Evolutionary conservation across 2,888 invertebrate species (phyloP).

Genomic region (Xestia rhomboidea): DNA sequence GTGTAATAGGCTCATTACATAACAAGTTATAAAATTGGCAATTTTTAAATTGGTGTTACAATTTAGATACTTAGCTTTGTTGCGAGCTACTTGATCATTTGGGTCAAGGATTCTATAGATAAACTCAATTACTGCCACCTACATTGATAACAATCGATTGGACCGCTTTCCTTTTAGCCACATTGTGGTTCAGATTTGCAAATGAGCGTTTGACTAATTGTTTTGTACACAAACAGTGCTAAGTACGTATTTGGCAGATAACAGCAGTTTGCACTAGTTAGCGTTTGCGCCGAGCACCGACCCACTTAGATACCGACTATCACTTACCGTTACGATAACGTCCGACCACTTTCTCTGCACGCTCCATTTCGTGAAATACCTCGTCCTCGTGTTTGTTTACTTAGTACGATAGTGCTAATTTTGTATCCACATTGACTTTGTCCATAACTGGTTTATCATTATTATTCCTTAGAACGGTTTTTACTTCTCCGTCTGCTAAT

Average conservation of each 20-base stretch:
- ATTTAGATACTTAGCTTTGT: constrained; percentile 17
- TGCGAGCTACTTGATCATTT: constrained; percentile 46
- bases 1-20: constrained; percentile 5
- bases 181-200: constrained; percentile 62
- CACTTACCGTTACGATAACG: constrained; percentile 81
- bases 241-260: constrained; percentile 74
- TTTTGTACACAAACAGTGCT: constrained; percentile 72
- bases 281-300: constrained; percentile 76
- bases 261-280: constrained; percentile 81
- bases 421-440: constrained; percentile 31
- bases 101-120: constrained; percentile 72
- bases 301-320: constrained; percentile 88
- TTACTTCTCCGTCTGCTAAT: constrained; percentile 7
- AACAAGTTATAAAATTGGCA: constrained; percentile 14
- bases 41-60: constrained; percentile 12
- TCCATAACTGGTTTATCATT: constrained; percentile 7
- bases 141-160: constrained; percentile 46
- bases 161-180: constrained; percentile 37
- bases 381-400: constrained; percentile 65
- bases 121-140: constrained; percentile 51
- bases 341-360: constrained; percentile 83
- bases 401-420: constrained; percentile 51
- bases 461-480: neutral
- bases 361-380: constrained; percentile 74
- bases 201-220: constrained; percentile 61